These are phyloP conservation scores for Bactericera cockerelli DNA, from an alignment of 1,140 invertebrate genomes.

Conservation along the genomic window DNA sequence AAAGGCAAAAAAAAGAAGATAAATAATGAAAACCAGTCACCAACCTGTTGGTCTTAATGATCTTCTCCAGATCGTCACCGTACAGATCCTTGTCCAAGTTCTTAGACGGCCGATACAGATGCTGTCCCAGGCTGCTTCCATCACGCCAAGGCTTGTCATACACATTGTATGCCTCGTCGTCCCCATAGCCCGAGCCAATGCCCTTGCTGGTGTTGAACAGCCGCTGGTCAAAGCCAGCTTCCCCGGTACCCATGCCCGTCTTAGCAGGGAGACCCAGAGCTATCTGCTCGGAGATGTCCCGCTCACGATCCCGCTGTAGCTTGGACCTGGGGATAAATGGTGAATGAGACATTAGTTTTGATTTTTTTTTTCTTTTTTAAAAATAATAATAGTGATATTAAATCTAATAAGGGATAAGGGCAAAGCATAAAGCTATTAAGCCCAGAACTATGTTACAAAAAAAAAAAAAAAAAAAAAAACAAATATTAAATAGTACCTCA, in stretches of 20 bases:
- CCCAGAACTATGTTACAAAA: too few species aligned
- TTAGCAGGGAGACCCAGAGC: conserved; percentile 90
- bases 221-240: conserved; percentile 88
- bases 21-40: too few species aligned
- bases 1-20: too few species aligned
- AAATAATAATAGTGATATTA: too few species aligned
- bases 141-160: conserved; percentile 93
- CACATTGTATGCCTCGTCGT: conserved; percentile 95
- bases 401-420: too few species aligned
- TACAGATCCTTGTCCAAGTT: conserved; percentile 83
- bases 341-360: conserved; percentile 7
- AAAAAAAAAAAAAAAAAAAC: too few species aligned
- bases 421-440: too few species aligned
- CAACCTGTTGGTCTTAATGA: conserved; percentile 75
- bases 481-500: too few species aligned
- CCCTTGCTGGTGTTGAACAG: conserved; percentile 92
- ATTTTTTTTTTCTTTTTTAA: too few species aligned
- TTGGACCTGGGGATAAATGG: conserved; percentile 41
- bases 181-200: conserved; percentile 90
- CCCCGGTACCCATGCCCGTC: conserved; percentile 41
- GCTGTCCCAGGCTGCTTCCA: conserved; percentile 60
- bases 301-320: conserved; percentile 77
- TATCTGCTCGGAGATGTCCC: conserved; percentile 98
- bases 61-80: conserved; percentile 69
- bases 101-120: conserved; percentile 83